Evolutionary conservation across 1,140 invertebrate species (phyloP).

Genomic region (Drosophila subobscura): DNA sequence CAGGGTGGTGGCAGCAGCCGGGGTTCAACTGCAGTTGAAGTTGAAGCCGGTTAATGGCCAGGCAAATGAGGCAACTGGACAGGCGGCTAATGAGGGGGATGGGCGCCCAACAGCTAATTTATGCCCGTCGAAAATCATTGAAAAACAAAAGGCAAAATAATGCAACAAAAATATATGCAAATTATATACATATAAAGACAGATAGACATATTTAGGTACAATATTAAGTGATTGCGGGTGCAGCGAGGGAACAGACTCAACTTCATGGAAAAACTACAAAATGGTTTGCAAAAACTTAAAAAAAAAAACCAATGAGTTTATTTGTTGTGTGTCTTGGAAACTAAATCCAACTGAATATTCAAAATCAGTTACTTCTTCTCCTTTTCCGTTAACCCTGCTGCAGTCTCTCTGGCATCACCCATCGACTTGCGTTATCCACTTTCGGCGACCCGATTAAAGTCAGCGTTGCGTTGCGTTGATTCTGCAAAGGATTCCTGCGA

Average conservation of each 20-base stretch:
- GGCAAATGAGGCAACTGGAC: constrained; percentile 67
- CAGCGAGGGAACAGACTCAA: too few relatives aligned
- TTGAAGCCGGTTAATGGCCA: constrained; percentile 71
- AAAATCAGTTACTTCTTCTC: neutral
- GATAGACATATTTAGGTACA: too few relatives aligned
- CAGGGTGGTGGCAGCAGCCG: neutral
- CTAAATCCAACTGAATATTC: too few relatives aligned
- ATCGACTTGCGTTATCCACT: constrained; percentile 44
- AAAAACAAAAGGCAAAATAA: too few relatives aligned
- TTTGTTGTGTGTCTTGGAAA: too few relatives aligned
- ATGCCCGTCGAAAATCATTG: too few relatives aligned
- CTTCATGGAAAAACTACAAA: too few relatives aligned
- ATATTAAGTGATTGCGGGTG: too few relatives aligned
- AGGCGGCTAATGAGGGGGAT: constrained; percentile 68
- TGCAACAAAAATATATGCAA: neutral
- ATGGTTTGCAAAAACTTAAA: too few relatives aligned
- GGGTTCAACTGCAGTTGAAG: constrained; percentile 33
- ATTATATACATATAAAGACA: neutral
- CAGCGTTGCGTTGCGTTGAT: constrained; percentile 46
- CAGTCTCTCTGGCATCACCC: neutral
- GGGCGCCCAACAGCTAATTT: too few relatives aligned
- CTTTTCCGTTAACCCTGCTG: neutral
- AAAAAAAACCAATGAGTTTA: too few relatives aligned
- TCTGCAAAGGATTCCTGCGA: constrained; percentile 42
- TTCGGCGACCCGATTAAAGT: constrained; percentile 38